Conservation (phyloP, 2,888 invertebrate genomes). For the Metalampra italica region DNA sequence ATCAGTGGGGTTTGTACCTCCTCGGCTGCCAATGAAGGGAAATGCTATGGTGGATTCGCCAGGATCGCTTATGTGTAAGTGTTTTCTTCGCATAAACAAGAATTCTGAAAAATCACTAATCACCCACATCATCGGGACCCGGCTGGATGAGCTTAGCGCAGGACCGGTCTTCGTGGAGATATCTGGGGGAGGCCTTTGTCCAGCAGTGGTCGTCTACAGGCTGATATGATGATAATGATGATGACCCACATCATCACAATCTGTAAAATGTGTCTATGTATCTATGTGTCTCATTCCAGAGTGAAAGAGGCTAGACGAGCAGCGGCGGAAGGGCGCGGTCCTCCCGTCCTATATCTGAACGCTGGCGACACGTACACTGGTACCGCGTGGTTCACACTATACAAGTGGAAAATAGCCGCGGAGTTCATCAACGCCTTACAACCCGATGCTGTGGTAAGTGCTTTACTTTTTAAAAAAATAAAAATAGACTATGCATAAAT, state of each 20-base stretch:
- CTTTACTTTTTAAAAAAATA: conserved; percentile 7
- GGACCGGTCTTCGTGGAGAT: no score
- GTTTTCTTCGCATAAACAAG: no score
- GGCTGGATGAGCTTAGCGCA: no score
- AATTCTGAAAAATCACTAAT: no score
- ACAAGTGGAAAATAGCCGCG: conserved; percentile 88
- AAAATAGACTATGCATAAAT: no score
- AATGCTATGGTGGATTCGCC: conserved; percentile 93
- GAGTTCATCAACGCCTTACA: conserved; percentile 87
- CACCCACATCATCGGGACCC: no score
- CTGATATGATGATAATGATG: no score
- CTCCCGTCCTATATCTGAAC: conserved; percentile 88
- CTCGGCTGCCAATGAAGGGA: conserved; percentile 73
- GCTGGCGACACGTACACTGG: conserved; percentile 96
- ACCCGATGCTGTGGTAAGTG: conserved; percentile 91
- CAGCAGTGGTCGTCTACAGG: no score
- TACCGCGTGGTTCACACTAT: conserved; percentile 90
- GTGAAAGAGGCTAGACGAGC: conserved; percentile 81
- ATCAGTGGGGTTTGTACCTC: conserved; percentile 80
- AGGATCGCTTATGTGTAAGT: conserved; percentile 80
- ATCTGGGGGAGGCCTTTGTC: no score
- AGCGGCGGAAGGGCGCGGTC: conserved; percentile 74
- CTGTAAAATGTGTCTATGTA: no score
- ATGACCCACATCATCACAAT: no score
- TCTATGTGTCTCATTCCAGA: conserved; percentile 64